Conservation (phyloP, 2,888 invertebrate species). For the Chymomyza fuscimana region DNA sequence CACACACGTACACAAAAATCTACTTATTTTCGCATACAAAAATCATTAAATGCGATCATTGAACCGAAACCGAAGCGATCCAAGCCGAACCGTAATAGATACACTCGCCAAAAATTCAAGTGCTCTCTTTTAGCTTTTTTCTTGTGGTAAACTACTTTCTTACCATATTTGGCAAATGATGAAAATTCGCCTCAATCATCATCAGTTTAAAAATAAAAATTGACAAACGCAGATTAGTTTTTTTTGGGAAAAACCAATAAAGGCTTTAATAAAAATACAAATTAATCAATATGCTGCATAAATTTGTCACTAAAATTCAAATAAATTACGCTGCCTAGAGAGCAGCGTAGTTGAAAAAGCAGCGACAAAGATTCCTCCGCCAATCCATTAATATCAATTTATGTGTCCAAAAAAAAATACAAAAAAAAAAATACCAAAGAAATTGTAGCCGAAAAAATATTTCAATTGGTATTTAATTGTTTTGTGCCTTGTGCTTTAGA, state of each 20-base stretch:
- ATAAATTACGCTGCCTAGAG: constrained; percentile 34
- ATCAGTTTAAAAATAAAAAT: constrained; percentile 60
- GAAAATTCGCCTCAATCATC: constrained; percentile 35
- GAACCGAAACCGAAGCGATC: constrained; percentile 42
- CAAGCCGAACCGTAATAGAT: constrained; percentile 43
- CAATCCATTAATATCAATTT: constrained; percentile 66
- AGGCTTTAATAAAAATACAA: constrained; percentile 25
- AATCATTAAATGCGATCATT: constrained; percentile 73
- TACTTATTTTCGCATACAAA: constrained; percentile 74
- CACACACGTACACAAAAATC: constrained; percentile 51
- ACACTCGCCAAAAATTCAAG: constrained; percentile 21
- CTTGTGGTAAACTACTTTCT: neutral
- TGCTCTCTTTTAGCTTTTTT: neutral
- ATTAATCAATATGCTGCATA: constrained; percentile 56
- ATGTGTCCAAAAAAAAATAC: constrained; percentile 30
- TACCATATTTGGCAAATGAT: neutral
- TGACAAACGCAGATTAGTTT: neutral
- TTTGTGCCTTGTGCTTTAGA: constrained; percentile 24
- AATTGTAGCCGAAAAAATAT: constrained; percentile 20
- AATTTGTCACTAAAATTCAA: constrained; percentile 63
- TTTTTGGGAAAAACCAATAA: constrained; percentile 29
- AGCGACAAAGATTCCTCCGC: constrained; percentile 11
- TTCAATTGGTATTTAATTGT: constrained; percentile 73
- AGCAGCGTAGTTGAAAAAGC: constrained; percentile 26
- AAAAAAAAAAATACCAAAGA: neutral